These are phyloP conservation scores for Cyphomyrus discorhynchus DNA, from an alignment of 2,113 vertebrate genomes.

Conservation along the genomic window DNA sequence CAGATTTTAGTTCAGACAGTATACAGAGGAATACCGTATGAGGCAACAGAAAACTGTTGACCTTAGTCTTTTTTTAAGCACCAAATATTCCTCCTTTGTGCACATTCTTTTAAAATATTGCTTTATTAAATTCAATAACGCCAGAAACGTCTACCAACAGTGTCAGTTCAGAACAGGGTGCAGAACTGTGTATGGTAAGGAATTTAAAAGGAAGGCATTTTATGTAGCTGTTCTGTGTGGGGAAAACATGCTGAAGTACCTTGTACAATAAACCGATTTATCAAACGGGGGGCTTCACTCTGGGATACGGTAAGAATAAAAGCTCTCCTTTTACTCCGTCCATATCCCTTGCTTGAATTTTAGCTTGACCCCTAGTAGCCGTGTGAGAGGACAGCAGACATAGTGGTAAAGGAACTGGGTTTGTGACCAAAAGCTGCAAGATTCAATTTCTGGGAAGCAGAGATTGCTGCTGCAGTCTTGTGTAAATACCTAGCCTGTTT, in stretches of 20 bases:
- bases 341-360: neutral
- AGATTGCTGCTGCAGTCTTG: neutral
- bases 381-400: neutral
- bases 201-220: neutral
- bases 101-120: neutral
- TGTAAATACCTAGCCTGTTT: neutral
- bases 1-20: neutral
- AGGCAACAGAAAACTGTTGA: neutral
- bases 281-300: neutral
- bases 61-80: neutral
- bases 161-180: neutral
- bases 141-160: neutral
- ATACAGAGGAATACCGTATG: neutral
- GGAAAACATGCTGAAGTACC: neutral
- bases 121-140: neutral
- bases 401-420: neutral
- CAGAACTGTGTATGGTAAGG: neutral
- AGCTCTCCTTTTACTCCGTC: neutral
- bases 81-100: neutral
- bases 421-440: neutral
- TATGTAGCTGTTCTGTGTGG: neutral
- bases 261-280: neutral
- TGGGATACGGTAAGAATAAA: neutral
- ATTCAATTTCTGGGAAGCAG: neutral
- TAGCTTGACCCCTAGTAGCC: neutral